Evolutionary conservation across 2,888 invertebrate genomes (phyloP).

Genomic region (Zele albiditarsus): DNA sequence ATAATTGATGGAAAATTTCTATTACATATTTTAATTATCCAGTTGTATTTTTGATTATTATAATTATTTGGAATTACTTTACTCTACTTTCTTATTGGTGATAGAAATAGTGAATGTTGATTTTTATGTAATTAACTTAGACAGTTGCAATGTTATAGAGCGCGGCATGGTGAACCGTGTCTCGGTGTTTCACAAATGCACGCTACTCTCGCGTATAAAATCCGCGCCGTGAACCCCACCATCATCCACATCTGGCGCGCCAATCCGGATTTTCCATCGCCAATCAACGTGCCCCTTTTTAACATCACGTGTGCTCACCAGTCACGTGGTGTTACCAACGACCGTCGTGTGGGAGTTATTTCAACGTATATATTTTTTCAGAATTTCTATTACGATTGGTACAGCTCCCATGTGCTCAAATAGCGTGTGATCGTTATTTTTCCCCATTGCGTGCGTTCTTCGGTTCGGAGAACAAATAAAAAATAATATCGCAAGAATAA

Average conservation of each 20-base stretch:
- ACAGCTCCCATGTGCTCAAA: background rate
- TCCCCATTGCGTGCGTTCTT: background rate
- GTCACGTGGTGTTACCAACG: slow-evolving; percentile 35
- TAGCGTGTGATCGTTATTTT: background rate
- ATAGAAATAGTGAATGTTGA: too few relatives aligned
- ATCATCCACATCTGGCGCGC: slow-evolving; percentile 42
- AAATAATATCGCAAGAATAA: too few relatives aligned
- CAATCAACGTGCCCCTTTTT: slow-evolving; percentile 28
- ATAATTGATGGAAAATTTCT: too few relatives aligned
- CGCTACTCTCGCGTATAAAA: slow-evolving; percentile 31
- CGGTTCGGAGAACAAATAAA: too few relatives aligned
- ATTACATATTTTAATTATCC: too few relatives aligned
- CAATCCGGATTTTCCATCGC: slow-evolving; percentile 32
- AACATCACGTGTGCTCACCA: slow-evolving; percentile 30
- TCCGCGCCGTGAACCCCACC: slow-evolving; percentile 26
- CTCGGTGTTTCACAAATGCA: background rate
- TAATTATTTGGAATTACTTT: background rate
- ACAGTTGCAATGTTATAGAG: background rate
- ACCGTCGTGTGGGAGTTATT: slow-evolving; percentile 17
- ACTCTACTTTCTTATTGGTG: too few relatives aligned
- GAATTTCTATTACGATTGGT: background rate
- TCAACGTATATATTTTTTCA: too few relatives aligned
- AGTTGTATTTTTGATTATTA: too few relatives aligned
- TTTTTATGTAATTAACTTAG: background rate
- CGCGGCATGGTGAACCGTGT: background rate